Conservation (phyloP, 2,113 vertebrate genomes). For the Corythoichthys haematopterus region DNA sequence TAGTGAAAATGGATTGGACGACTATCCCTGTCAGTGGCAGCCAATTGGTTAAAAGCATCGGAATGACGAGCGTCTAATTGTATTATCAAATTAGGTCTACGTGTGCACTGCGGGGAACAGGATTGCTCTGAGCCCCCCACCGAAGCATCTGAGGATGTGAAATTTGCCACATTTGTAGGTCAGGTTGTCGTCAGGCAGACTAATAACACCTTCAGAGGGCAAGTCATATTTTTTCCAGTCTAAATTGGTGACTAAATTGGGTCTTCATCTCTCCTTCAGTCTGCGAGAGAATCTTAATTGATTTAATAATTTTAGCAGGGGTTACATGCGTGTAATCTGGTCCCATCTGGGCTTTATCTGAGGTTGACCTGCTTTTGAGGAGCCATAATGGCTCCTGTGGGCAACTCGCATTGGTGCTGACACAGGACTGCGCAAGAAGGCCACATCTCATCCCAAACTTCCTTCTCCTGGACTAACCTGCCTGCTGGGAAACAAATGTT, state of each 20-base stretch:
- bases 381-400: slow-evolving; percentile 58
- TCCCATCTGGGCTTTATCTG: slow-evolving; percentile 63
- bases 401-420: slow-evolving; percentile 61
- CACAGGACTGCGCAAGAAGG: slow-evolving; percentile 57
- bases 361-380: slow-evolving; percentile 67
- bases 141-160: slow-evolving; percentile 66
- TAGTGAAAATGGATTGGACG: too few relatives aligned
- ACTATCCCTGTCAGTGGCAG: too few relatives aligned
- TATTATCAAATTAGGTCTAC: slow-evolving; percentile 74
- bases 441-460: slow-evolving; percentile 33
- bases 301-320: slow-evolving; percentile 53
- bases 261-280: slow-evolving; percentile 12
- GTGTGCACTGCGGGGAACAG: slow-evolving; percentile 62
- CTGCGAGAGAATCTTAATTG: slow-evolving; percentile 57
- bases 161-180: slow-evolving; percentile 77
- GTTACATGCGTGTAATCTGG: slow-evolving; percentile 46
- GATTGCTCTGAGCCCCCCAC: slow-evolving; percentile 64
- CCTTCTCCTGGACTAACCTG: slow-evolving; percentile 13
- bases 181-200: slow-evolving; percentile 74
- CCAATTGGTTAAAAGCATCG: neutral
- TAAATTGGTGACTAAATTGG: slow-evolving; percentile 1
- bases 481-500: slow-evolving; percentile 40
- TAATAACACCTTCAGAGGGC: slow-evolving; percentile 40
- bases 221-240: slow-evolving; percentile 4
- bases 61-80: slow-evolving; percentile 56